phyloP scores from a whole-genome alignment of 2,888 invertebrate genomes.

The Cheilosia vernalis region DNA sequence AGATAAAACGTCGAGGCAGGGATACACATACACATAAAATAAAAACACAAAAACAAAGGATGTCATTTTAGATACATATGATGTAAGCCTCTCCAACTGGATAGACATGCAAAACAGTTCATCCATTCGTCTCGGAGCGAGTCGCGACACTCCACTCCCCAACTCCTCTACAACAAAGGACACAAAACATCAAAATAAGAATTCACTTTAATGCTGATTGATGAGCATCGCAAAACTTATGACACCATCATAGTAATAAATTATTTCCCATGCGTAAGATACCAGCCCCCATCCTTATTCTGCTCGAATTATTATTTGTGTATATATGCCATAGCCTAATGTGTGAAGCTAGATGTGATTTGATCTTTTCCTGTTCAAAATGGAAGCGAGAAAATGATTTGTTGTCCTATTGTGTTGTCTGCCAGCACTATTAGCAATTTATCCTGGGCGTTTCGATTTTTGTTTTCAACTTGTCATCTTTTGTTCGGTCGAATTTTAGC shows the following conservation, averaged over 20 bases:
- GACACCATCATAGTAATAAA: conserved; percentile 71
- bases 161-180: not conserved
- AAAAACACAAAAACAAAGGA: conserved; percentile 24
- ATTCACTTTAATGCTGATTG: conserved; percentile 67
- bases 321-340: conserved; percentile 44
- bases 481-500: conserved; percentile 39
- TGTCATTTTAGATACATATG: conserved; percentile 47
- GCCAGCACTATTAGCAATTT: conserved; percentile 55
- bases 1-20: not conserved
- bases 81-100: conserved; percentile 48
- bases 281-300: no score
- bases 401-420: conserved; percentile 60
- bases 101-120: conserved; percentile 49
- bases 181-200: not conserved
- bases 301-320: conserved; percentile 35
- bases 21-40: not conserved
- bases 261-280: conserved; percentile 52
- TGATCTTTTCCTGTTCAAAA: conserved; percentile 61
- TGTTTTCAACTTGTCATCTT: conserved; percentile 35
- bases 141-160: not conserved
- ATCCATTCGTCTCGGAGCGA: conserved; percentile 10
- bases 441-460: not conserved
- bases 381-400: conserved; percentile 70
- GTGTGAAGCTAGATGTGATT: conserved; percentile 59
- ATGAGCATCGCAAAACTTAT: conserved; percentile 74